These are phyloP conservation scores for Poecile montanus DNA, from an alignment of 2,797 vertebrate genomes.

Conservation along the genomic window DNA sequence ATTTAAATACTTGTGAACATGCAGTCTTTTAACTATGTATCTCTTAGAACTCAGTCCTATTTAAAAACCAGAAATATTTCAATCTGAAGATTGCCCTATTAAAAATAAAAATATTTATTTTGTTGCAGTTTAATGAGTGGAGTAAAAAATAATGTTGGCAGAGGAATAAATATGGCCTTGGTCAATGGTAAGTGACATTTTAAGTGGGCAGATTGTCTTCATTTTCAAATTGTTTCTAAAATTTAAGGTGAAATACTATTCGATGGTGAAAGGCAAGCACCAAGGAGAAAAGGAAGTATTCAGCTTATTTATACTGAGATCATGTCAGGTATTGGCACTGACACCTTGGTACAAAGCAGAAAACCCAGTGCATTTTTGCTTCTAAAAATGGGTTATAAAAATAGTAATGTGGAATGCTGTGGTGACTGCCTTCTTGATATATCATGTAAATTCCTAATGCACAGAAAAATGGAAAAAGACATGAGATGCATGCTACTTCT, in stretches of 20 bases:
- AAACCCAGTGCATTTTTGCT: background rate
- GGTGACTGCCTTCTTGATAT: background rate
- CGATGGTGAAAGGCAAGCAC: background rate
- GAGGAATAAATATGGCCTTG: constrained; percentile 93
- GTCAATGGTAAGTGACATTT: constrained; percentile 84
- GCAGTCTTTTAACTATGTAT: background rate
- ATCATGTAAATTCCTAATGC: background rate
- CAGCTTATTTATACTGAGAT: background rate
- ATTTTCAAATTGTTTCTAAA: background rate
- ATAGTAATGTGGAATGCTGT: background rate
- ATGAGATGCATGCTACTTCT: background rate
- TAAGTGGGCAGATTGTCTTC: background rate
- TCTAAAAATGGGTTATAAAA: background rate
- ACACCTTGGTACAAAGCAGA: background rate
- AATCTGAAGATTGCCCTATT: background rate
- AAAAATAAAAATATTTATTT: constrained; percentile 4
- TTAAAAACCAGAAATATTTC: background rate
- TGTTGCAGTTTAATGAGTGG: constrained; percentile 90
- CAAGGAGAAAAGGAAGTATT: background rate
- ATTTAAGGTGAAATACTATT: background rate
- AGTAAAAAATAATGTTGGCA: constrained; percentile 96
- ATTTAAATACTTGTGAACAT: background rate
- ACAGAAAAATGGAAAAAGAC: background rate
- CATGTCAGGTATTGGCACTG: background rate
- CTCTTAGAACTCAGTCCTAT: background rate